Evolutionary conservation across 2,888 invertebrate genomes (phyloP).

Genomic region (Autographa pulchrina): DNA sequence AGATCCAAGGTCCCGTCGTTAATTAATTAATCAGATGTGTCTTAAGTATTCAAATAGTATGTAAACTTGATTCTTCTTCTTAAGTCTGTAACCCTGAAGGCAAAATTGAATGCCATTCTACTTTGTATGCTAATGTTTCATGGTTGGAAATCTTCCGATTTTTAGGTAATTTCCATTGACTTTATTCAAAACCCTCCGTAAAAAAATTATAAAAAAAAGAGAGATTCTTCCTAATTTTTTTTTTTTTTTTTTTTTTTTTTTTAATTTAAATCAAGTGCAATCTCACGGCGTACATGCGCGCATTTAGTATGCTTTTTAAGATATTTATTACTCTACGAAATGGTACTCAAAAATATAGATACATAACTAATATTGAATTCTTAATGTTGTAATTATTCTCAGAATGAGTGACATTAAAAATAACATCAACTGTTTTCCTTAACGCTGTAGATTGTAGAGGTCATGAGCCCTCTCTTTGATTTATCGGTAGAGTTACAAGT

Average conservation of each 20-base stretch:
- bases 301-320: too few species aligned
- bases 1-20: slow-evolving; percentile 38
- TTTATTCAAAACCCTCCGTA: background rate
- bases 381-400: background rate
- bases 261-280: too few species aligned
- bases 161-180: background rate
- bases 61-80: background rate
- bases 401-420: background rate
- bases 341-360: background rate
- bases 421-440: background rate
- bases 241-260: background rate
- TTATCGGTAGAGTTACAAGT: background rate
- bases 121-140: background rate
- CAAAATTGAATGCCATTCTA: background rate
- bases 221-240: too few species aligned
- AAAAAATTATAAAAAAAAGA: too few species aligned
- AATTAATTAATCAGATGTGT: slow-evolving; percentile 17
- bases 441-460: background rate
- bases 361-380: background rate
- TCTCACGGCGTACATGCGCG: too few species aligned
- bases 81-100: background rate
- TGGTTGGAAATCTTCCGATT: background rate
- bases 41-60: background rate
- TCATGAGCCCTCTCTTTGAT: background rate
- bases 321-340: too few species aligned